These are phyloP conservation scores for Conus ventricosus DNA, from an alignment of 1,140 invertebrate species.

Conservation along the genomic window DNA sequence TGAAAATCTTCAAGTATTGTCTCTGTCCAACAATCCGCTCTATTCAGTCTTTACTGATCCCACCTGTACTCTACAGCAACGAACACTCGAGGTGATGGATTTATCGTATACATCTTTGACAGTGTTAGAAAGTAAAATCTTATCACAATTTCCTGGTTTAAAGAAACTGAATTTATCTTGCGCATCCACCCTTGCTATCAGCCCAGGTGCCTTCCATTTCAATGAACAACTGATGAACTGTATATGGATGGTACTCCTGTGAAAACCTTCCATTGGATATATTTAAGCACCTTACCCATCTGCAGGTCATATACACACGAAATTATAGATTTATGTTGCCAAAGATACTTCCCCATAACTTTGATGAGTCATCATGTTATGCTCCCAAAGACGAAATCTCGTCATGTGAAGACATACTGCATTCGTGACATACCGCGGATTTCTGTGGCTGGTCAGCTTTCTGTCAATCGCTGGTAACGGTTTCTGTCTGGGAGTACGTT, in stretches of 20 bases:
- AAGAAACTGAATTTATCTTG: slow-evolving; percentile 31
- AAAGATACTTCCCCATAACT: slow-evolving; percentile 9
- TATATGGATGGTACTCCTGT: not conserved
- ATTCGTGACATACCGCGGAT: slow-evolving; percentile 46
- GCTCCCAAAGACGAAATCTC: slow-evolving; percentile 46
- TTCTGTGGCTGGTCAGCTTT: slow-evolving; percentile 56
- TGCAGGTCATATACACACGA: slow-evolving; percentile 37
- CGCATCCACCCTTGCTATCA: slow-evolving; percentile 23
- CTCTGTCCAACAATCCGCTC: slow-evolving; percentile 13
- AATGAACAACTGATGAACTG: slow-evolving; percentile 27
- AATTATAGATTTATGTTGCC: slow-evolving; percentile 56
- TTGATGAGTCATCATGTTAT: not conserved
- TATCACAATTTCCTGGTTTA: not conserved
- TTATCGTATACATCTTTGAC: not conserved
- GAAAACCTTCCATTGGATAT: not conserved
- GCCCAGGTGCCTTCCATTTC: slow-evolving; percentile 32
- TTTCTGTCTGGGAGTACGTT: slow-evolving; percentile 12
- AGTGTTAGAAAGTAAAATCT: not conserved
- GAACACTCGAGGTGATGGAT: not conserved
- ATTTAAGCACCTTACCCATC: not conserved
- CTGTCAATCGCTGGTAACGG: slow-evolving; percentile 51
- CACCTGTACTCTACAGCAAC: no score
- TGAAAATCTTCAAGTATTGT: slow-evolving; percentile 11
- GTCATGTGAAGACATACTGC: slow-evolving; percentile 53
- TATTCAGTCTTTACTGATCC: no score